Conservation (phyloP, 2,888 invertebrate genomes). For the Ophioninae sp. region DNA sequence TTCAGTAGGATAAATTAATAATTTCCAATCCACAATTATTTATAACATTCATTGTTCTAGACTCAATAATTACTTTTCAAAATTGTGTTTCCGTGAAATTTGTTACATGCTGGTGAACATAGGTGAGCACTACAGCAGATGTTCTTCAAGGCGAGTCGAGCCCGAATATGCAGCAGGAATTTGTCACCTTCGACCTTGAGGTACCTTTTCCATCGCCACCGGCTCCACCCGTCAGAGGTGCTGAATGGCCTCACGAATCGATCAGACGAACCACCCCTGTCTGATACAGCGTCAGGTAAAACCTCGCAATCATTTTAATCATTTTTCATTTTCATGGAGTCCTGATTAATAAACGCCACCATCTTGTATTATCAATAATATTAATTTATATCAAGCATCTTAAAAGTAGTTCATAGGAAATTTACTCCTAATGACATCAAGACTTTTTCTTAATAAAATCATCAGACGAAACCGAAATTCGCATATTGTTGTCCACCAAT, state of each 20-base stretch:
- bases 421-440: not conserved
- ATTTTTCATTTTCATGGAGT: not conserved
- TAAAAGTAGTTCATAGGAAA: no score
- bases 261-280: slow-evolving; percentile 81
- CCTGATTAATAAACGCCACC: no score
- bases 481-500: no score
- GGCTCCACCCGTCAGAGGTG: slow-evolving; percentile 78
- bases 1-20: slow-evolving; percentile 24
- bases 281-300: slow-evolving; percentile 79
- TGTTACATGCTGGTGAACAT: slow-evolving; percentile 13
- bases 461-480: no score
- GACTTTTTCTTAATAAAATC: not conserved
- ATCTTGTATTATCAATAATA: no score
- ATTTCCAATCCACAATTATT: slow-evolving; percentile 33
- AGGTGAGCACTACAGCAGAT: slow-evolving; percentile 85
- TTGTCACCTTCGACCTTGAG: slow-evolving; percentile 87
- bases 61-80: slow-evolving; percentile 3
- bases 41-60: slow-evolving; percentile 2
- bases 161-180: slow-evolving; percentile 84
- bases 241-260: slow-evolving; percentile 80
- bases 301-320: not conserved
- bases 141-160: slow-evolving; percentile 81
- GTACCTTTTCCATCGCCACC: slow-evolving; percentile 81
- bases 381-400: no score
- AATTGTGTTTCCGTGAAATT: slow-evolving; percentile 1